A percentile compares a stretch with the other conserved stretches of the same genome.
These are phyloP conservation scores for Laticauda laticaudata DNA, from an alignment of 2,113 vertebrate genomes.

Conservation along the genomic window DNA sequence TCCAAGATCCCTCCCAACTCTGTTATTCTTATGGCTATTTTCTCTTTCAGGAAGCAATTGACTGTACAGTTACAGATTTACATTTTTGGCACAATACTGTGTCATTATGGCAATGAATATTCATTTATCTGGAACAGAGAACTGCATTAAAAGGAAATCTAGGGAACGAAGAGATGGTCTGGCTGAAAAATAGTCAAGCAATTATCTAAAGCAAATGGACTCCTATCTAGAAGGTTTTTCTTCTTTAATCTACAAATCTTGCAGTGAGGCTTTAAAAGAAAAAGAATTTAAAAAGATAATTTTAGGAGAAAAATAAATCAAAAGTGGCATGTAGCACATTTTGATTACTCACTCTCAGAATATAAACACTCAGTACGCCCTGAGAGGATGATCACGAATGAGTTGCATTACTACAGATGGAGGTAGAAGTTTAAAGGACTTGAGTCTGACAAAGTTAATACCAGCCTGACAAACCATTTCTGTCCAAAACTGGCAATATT, in stretches of 20 bases:
- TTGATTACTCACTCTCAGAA: neutral
- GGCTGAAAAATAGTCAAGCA: neutral
- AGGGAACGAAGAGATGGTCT: neutral
- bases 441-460: slow-evolving; percentile 2
- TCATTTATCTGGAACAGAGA: neutral
- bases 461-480: slow-evolving; percentile 46
- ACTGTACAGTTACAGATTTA: neutral
- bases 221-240: neutral
- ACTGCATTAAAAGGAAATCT: neutral
- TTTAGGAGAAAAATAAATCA: neutral
- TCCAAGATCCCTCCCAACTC: too few relatives aligned
- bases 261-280: neutral
- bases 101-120: neutral
- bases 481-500: slow-evolving; percentile 53
- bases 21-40: neutral
- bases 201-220: slow-evolving; percentile 11
- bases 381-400: neutral
- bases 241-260: fast-evolving
- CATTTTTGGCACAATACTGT: too few relatives aligned
- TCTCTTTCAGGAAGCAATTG: neutral
- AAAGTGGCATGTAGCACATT: neutral
- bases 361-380: neutral
- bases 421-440: neutral
- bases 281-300: too few relatives aligned
- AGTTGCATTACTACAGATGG: neutral